phyloP scores from a whole-genome alignment of 2,113 vertebrate genomes.

The Ceyx melanurus region DNA sequence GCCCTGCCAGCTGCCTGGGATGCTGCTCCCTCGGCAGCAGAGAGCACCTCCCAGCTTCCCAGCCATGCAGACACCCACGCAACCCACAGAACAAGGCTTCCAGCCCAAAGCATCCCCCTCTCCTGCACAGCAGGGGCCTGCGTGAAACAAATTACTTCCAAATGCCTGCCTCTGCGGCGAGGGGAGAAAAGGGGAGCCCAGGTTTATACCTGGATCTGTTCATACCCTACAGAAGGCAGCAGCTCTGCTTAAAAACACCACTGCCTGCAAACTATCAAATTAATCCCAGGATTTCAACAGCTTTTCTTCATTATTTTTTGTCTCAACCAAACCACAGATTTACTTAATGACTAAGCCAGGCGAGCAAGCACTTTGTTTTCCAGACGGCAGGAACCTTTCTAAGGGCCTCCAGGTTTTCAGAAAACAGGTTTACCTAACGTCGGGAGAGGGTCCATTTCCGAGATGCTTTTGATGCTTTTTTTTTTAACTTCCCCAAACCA shows the following conservation, averaged over 20 bases:
- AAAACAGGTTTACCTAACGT: neutral
- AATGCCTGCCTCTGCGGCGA: slow-evolving; percentile 7
- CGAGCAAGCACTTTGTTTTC: slow-evolving; percentile 58
- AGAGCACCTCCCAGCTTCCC: neutral
- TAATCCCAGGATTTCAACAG: slow-evolving; percentile 71
- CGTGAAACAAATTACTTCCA: slow-evolving; percentile 26
- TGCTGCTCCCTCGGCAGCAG: neutral
- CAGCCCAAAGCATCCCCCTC: neutral
- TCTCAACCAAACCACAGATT: slow-evolving; percentile 72
- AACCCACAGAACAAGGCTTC: neutral
- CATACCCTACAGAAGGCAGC: slow-evolving; percentile 23
- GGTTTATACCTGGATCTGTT: slow-evolving; percentile 41
- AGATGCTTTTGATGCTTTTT: neutral
- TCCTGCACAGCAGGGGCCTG: neutral
- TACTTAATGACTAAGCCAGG: slow-evolving; percentile 75
- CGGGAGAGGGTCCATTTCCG: neutral
- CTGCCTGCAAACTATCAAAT: slow-evolving; percentile 65
- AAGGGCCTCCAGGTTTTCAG: slow-evolving; percentile 55
- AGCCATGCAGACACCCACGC: neutral
- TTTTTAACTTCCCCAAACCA: neutral
- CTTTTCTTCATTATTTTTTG: slow-evolving; percentile 74
- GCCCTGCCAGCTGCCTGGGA: neutral
- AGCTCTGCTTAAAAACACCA: slow-evolving; percentile 28
- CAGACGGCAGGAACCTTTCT: slow-evolving; percentile 53
- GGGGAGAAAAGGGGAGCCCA: neutral